Conservation (phyloP, 2,113 vertebrate genomes). For the Alexandromys fortis region DNA sequence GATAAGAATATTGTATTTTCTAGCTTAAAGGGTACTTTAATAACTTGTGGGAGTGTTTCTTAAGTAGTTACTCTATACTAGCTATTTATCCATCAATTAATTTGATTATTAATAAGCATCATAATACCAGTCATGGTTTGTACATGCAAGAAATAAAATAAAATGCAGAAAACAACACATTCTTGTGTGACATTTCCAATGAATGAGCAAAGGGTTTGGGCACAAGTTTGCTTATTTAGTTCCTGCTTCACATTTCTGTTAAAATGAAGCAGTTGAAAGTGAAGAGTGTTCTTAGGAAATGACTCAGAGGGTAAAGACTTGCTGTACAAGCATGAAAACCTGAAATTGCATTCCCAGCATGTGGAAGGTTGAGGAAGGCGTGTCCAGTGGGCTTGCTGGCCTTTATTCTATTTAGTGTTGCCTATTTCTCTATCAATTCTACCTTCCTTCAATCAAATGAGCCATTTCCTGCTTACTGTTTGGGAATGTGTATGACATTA, state of each 20-base stretch:
- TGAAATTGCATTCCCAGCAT: background rate
- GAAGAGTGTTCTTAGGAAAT: background rate
- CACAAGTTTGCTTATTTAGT: background rate
- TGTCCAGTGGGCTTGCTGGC: background rate
- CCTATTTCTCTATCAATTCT: background rate
- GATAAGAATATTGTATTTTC: background rate
- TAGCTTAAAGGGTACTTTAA: background rate
- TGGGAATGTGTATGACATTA: background rate
- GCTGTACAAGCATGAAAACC: background rate
- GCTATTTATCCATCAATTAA: background rate
- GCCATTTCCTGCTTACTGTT: background rate
- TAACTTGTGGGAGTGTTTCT: background rate
- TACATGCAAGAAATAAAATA: background rate
- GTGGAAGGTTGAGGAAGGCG: background rate
- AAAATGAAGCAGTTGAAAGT: slow-evolving; percentile 42
- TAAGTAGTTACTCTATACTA: background rate
- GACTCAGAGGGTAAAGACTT: background rate
- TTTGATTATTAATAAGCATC: background rate
- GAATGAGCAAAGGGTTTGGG: background rate
- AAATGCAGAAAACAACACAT: slow-evolving; percentile 18
- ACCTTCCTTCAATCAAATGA: background rate
- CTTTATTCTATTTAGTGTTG: background rate
- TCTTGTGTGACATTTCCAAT: background rate
- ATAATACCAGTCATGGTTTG: background rate
- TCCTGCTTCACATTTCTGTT: slow-evolving; percentile 23